phyloP scores from a whole-genome alignment of 2,888 invertebrate species.

The Apodemia zela region DNA sequence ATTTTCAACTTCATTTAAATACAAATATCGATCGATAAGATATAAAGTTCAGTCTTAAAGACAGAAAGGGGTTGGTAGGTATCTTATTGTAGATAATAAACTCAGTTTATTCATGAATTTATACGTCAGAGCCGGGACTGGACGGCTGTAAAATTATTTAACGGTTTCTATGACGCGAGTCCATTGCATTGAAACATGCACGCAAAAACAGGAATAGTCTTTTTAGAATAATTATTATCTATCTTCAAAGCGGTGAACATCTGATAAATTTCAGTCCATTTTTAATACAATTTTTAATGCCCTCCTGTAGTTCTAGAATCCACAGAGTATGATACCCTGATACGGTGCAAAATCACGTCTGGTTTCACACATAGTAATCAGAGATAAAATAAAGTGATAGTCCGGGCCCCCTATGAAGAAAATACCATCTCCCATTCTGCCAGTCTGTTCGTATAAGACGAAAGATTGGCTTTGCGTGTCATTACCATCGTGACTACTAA shows the following conservation, averaged over 20 bases:
- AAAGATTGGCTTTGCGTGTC: neutral
- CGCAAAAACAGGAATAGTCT: neutral
- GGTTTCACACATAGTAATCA: too few species aligned
- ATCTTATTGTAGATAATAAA: constrained; percentile 51
- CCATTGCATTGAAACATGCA: constrained; percentile 2
- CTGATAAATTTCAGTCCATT: too few species aligned
- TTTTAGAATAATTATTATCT: neutral
- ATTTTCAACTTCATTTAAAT: neutral
- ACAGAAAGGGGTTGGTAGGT: constrained; percentile 45
- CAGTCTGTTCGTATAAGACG: too few species aligned
- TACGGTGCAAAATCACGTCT: too few species aligned
- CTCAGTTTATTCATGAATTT: constrained; percentile 59
- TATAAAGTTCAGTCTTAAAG: constrained; percentile 33
- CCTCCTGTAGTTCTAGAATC: too few species aligned
- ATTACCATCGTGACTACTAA: too few species aligned
- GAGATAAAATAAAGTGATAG: too few species aligned
- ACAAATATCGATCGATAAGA: constrained; percentile 21
- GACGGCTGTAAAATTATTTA: constrained; percentile 56
- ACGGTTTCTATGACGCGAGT: constrained; percentile 48
- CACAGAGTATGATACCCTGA: too few species aligned
- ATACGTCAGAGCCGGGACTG: constrained; percentile 46
- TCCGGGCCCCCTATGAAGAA: too few species aligned
- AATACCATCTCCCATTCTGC: too few species aligned
- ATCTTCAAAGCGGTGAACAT: neutral
- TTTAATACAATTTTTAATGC: too few species aligned